These are phyloP conservation scores for Balaenoptera acutorostrata DNA, from an alignment of 2,113 vertebrate genomes.

Conservation along the genomic window DNA sequence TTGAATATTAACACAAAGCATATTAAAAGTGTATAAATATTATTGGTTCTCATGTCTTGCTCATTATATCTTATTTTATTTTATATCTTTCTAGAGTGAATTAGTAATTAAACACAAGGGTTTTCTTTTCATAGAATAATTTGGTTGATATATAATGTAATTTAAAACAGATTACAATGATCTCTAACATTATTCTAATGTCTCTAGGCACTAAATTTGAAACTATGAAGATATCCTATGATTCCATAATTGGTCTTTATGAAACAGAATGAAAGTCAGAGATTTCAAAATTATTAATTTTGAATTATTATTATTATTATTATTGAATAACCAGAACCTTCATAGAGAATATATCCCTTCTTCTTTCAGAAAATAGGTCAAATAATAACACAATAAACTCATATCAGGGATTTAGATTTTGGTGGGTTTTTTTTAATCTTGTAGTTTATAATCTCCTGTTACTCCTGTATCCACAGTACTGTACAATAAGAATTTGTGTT, in stretches of 20 bases:
- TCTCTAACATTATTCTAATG: slow-evolving; percentile 14
- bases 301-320: background rate
- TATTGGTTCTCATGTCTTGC: slow-evolving; percentile 72
- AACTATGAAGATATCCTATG: background rate
- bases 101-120: slow-evolving; percentile 36
- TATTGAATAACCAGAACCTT: slow-evolving; percentile 7
- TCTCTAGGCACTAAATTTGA: slow-evolving; percentile 44
- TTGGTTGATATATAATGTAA: slow-evolving; percentile 43
- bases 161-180: slow-evolving; percentile 28
- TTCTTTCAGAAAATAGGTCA: slow-evolving; percentile 1
- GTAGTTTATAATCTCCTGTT: background rate
- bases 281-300: background rate
- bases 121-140: slow-evolving; percentile 55
- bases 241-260: background rate
- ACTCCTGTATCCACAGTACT: background rate
- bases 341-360: background rate
- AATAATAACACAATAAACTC: background rate
- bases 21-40: slow-evolving; percentile 79
- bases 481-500: background rate
- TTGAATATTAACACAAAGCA: slow-evolving; percentile 55
- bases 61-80: slow-evolving; percentile 72
- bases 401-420: background rate
- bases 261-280: background rate
- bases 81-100: slow-evolving; percentile 48
- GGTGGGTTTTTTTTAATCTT: background rate